Conservation (phyloP, 2,113 vertebrate genomes). For the Lepus timidus region DNA sequence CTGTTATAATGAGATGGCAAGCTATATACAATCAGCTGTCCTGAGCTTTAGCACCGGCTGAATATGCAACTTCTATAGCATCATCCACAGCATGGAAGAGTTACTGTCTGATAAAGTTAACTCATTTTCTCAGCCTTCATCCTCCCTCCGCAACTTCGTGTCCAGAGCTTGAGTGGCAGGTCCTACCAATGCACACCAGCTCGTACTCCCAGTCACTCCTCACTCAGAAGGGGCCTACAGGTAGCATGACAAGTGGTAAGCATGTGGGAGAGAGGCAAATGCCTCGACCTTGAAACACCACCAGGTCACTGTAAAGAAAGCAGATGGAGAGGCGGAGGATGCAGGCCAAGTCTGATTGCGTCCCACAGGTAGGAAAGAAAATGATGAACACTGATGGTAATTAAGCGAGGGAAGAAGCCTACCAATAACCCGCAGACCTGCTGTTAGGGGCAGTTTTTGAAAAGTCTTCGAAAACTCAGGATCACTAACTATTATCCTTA, state of each 20-base stretch:
- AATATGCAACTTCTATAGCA: conserved; percentile 46
- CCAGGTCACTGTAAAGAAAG: neutral
- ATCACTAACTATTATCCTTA: neutral
- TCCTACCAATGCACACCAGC: neutral
- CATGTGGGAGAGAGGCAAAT: neutral
- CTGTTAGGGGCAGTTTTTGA: neutral
- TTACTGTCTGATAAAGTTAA: neutral
- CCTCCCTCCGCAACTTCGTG: neutral
- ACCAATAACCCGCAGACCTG: neutral
- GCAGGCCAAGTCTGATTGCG: too few relatives aligned
- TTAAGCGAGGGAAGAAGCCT: neutral
- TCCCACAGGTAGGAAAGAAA: neutral
- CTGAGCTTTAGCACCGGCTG: neutral
- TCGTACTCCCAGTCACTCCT: neutral
- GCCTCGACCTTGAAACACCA: neutral
- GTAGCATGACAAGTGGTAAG: neutral
- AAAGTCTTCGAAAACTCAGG: neutral
- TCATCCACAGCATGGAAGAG: conserved; percentile 1
- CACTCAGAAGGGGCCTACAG: neutral
- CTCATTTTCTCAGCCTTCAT: neutral
- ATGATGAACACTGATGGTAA: neutral
- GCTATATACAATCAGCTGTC: neutral
- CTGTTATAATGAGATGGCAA: neutral
- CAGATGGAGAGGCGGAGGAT: neutral
- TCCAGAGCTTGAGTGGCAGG: neutral